Base-by-base conservation (phyloP, 2,888 invertebrate species). In the Agrotis ipsilon region DNA sequence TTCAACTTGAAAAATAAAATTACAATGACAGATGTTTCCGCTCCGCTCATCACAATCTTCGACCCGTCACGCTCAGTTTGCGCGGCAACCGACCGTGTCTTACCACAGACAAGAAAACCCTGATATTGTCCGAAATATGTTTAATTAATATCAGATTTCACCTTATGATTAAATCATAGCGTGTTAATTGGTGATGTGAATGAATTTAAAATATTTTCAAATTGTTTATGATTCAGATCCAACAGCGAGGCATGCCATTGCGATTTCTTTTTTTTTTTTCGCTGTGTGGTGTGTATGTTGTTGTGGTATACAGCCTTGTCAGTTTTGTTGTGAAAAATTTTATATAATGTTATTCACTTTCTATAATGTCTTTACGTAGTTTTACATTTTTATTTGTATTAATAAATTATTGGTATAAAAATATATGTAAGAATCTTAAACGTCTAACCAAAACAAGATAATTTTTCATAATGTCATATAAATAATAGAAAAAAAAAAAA, bases 11-110 rank as follows among this genome's bases (percentile, higher is more conserved):
- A n/a, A 57, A 66, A 63, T 57, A 49, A 55, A 61, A 67, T 46
- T 49, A 68, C 49, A 43, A 51, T 54, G 64, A 65, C 66, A 78
- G 54, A 61, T 65, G n/a, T 72, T 67, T 59, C 69, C 82, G 83
- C 84, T 83, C 67, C 82, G 79, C 76, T 74, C 57, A 65, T 83
- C 67, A 75, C 64, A 60, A 66, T 58, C 62, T 46, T 18, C 43
- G 27, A 18, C 27, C 14, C 64, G 85, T 83, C 84, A 89, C 83
- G 87, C 89, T 66, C 83, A 82, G 54, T 88, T 85, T 75, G 49
- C 77, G 69, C 75, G 52, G 71, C 78, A 86, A 80, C 80, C 68
- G 79, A 81, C 78, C 88, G 76, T 84, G 74, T 66, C 75, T 67
- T 65, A 58, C 49, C 48, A 55, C 67, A 72, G 77, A 80, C 81